phyloP scores from a whole-genome alignment of 2,113 vertebrate species.

The Saccopteryx leptura region DNA sequence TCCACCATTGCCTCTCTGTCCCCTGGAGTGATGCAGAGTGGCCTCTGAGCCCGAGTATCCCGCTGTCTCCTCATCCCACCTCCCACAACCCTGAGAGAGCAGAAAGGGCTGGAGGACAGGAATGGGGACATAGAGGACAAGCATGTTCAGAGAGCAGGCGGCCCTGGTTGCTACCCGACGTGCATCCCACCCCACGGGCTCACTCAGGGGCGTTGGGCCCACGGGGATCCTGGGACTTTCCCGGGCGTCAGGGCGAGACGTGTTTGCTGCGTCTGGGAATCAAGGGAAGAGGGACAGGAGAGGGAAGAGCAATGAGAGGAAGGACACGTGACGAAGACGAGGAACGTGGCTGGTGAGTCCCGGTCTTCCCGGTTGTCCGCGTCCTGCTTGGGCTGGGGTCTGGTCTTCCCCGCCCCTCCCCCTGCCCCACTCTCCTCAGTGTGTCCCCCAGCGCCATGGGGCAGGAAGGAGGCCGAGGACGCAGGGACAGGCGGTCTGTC shows the following conservation, averaged over 20 bases:
- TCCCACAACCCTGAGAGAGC: not conserved
- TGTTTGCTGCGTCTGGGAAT: not conserved
- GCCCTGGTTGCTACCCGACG: not conserved
- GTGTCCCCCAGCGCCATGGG: not conserved
- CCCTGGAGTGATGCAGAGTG: not conserved
- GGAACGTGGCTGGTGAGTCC: not conserved
- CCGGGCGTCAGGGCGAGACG: not conserved
- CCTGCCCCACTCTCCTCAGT: not conserved
- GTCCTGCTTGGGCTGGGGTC: not conserved
- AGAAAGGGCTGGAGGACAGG: not conserved
- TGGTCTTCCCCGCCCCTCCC: not conserved
- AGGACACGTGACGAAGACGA: not conserved
- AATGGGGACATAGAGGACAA: not conserved
- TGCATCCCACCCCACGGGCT: accelerated
- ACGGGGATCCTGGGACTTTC: not conserved
- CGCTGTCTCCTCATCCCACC: not conserved
- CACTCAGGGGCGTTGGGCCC: not conserved
- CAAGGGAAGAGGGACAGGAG: not conserved
- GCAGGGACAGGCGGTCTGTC: not conserved
- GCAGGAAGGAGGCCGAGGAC: not conserved
- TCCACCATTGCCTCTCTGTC: not conserved
- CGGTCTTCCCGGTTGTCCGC: not conserved
- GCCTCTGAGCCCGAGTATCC: too few relatives aligned
- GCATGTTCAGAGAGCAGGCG: too few relatives aligned
- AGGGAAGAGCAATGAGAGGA: not conserved